Base-by-base conservation (phyloP, 2,888 invertebrate genomes). In the Cosmorhoe ocellata region DNA sequence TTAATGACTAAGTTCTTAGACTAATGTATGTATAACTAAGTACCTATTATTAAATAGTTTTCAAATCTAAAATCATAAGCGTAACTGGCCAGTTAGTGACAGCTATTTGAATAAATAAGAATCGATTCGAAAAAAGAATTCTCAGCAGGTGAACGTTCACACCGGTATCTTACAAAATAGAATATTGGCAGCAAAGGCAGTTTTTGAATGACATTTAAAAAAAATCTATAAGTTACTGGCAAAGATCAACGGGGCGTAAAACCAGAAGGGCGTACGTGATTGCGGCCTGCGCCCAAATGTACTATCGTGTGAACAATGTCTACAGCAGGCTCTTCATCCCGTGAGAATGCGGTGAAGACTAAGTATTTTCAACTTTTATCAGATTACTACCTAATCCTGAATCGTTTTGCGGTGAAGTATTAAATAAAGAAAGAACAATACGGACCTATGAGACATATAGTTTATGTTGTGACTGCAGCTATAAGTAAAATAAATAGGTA, bases 191-290 rank as follows among this genome's bases (percentile, higher is more conserved):
- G 7, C 6, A 3, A 24, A 66, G 58, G 36, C 67, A 63, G 66
- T 71, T 63, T 66, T 63, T 60, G 58, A 55, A 57, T 51, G 47
- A 63, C 63, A 62, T 63, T 59, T 49, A 60, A 62, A 61, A 55
- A 54, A 52, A 58, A 61, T 38, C 32, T 59, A 37, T 44, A 57
- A 63, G 66, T 63, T n/a, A n/a, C 65, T 67, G 50, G 51, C 60
- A 46, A 56, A 56, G 59, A 62, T 51, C 85, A 86, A 85, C 86
- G 79, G 85, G 83, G 75, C 86, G 83, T 84, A 73, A 80, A 85
- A 84, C 86, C 87, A 77, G 79, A 67, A 76, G 78, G 67, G 61
- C 63, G 59, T 76, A 79, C 84, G 82, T 81, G 82, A 43, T 67
- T 68, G 66, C 60, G 66, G 67, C 67, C 59, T 51, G 66, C 76